A percentile compares a stretch with the other conserved stretches of the same genome.
Evolutionary conservation across 2,113 vertebrate genomes (phyloP).

Genomic region (Sialia sialis): DNA sequence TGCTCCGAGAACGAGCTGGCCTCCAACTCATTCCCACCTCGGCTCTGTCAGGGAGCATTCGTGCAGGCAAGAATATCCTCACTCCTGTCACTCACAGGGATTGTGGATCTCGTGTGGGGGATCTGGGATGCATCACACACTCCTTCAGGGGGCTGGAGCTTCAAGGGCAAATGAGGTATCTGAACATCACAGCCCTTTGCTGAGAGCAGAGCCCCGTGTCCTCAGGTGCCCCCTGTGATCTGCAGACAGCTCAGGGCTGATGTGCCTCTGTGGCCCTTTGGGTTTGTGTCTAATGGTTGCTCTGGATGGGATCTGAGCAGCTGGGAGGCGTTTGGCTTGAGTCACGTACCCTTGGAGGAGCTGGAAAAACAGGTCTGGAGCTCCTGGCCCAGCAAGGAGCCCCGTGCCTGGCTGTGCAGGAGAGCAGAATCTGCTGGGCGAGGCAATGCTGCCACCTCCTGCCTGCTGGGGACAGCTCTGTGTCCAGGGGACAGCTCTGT

Average conservation of each 20-base stretch:
- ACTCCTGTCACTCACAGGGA: slow-evolving; percentile 9
- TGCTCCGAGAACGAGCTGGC: background rate
- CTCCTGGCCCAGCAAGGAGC: background rate
- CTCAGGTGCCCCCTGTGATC: slow-evolving; percentile 14
- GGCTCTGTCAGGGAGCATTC: slow-evolving; percentile 14
- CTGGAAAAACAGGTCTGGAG: slow-evolving; percentile 60
- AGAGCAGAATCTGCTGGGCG: background rate
- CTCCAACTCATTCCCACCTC: slow-evolving; percentile 36
- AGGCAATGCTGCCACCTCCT: slow-evolving; percentile 68
- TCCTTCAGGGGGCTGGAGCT: slow-evolving; percentile 18
- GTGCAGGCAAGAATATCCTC: slow-evolving; percentile 25
- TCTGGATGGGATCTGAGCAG: background rate
- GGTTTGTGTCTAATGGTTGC: background rate
- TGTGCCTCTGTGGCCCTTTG: background rate
- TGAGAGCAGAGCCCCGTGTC: background rate
- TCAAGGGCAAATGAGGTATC: slow-evolving; percentile 33
- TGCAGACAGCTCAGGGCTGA: background rate
- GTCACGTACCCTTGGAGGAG: slow-evolving; percentile 21
- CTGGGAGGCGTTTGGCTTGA: slow-evolving; percentile 4
- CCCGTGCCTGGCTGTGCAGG: background rate
- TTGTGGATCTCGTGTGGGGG: slow-evolving; percentile 24
- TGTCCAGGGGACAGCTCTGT: background rate
- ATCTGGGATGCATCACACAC: slow-evolving; percentile 4
- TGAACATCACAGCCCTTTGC: background rate
- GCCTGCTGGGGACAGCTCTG: background rate